Evolutionary conservation across 92 coral and sea anemone genomes (phyloP).

Genomic region (Nematostella vectensis): DNA sequence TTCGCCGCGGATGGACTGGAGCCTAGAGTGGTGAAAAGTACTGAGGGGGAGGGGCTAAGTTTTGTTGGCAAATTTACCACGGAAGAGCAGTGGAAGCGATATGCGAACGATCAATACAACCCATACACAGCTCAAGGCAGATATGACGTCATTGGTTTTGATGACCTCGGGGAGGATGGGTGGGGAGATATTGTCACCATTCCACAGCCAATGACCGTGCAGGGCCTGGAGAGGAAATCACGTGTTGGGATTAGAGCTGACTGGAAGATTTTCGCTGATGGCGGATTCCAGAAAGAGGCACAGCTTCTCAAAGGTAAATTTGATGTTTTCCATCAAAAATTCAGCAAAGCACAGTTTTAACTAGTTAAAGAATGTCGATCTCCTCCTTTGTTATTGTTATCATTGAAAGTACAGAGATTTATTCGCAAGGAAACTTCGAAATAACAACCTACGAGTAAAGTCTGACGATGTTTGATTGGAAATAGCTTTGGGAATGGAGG

Average conservation of each 20-base stretch:
- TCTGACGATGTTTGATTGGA: no score
- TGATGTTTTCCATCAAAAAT: neutral
- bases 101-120: conserved; percentile 28
- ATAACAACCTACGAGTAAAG: no score
- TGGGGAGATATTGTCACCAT: conserved; percentile 1
- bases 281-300: conserved; percentile 28
- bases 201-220: conserved; percentile 16
- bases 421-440: no score
- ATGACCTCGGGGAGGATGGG: conserved; percentile 17
- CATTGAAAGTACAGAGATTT: no score
- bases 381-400: no score
- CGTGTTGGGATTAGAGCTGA: conserved; percentile 7
- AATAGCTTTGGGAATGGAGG: no score
- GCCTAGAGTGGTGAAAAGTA: conserved; percentile 36
- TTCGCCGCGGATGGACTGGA: conserved; percentile 36
- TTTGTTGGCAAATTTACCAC: conserved; percentile 70
- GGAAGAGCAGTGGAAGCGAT: conserved; percentile 72
- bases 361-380: no score
- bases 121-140: conserved; percentile 59
- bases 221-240: conserved; percentile 8
- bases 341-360: neutral
- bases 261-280: conserved; percentile 37
- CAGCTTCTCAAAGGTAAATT: conserved; percentile 24
- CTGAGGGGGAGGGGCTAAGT: conserved; percentile 38
- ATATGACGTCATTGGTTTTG: conserved; percentile 15